Conservation (phyloP, 2,797 vertebrate genomes). For the Coregonus ussuriensis region DNA sequence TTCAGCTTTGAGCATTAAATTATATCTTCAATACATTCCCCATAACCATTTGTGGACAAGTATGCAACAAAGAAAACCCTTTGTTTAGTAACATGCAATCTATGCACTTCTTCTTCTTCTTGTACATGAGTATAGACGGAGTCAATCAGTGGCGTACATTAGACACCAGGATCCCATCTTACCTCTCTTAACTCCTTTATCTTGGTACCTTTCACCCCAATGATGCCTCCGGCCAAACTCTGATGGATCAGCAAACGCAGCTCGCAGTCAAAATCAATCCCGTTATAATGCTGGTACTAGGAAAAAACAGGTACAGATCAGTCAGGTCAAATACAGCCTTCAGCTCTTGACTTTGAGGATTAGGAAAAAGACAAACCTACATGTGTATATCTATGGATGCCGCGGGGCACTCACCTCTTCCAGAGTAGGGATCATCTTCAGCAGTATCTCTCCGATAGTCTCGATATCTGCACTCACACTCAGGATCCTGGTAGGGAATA, state of each 20-base stretch:
- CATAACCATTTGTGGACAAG: not conserved
- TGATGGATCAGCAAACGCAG: conserved; percentile 96
- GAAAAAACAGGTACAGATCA: conserved; percentile 31
- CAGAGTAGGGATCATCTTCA: conserved; percentile 98
- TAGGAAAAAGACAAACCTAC: not conserved
- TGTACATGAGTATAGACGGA: not conserved
- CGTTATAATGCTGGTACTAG: conserved; percentile 98
- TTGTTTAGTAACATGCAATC: not conserved
- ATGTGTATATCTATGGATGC: not conserved
- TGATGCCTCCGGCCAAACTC: conserved; percentile 96
- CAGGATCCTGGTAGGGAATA: conserved; percentile 84
- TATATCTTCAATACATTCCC: not conserved
- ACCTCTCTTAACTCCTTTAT: conserved; percentile 99
- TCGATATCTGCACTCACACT: conserved; percentile 96
- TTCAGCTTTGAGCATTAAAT: not conserved
- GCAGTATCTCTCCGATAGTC: conserved; percentile 95
- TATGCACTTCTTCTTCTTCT: not conserved
- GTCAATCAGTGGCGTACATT: not conserved
- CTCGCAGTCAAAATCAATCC: conserved; percentile 96
- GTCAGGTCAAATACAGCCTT: not conserved
- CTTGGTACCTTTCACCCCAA: conserved; percentile 98
- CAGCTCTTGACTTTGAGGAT: not conserved
- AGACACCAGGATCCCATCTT: conserved; percentile 38
- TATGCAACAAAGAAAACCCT: not conserved
- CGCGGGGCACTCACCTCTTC: conserved; percentile 87